A percentile compares a stretch with the other conserved stretches of the same genome.
Evolutionary conservation across 2,113 vertebrate species (phyloP).

Genomic region (Jaculus jaculus): DNA sequence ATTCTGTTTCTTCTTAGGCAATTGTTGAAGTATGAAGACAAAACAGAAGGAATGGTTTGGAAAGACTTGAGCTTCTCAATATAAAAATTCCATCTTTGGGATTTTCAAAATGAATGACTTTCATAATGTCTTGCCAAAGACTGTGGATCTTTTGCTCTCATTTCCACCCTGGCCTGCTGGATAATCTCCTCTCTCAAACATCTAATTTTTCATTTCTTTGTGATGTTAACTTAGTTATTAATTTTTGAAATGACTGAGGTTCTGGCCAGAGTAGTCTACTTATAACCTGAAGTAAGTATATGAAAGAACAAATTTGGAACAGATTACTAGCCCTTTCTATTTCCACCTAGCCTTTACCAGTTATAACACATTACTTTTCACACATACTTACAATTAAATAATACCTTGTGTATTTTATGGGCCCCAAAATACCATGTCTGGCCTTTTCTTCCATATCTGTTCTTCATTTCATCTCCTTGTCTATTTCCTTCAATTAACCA

Average conservation of each 20-base stretch:
- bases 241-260: background rate
- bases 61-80: background rate
- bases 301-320: background rate
- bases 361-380: background rate
- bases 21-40: constrained; percentile 36
- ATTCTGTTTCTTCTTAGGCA: constrained; percentile 35
- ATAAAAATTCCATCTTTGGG: background rate
- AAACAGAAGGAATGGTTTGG: background rate
- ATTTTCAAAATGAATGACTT: constrained; percentile 32
- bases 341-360: background rate
- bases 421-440: background rate
- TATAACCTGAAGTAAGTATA: background rate
- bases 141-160: background rate
- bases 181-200: background rate
- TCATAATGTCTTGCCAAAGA: background rate
- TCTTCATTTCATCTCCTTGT: background rate
- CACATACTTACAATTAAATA: background rate
- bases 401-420: background rate
- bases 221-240: background rate
- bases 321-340: background rate
- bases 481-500: constrained; percentile 16
- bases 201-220: background rate
- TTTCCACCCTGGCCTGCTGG: background rate
- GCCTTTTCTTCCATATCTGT: background rate
- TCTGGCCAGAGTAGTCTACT: background rate